These are phyloP conservation scores for Cylloceria caligata DNA, from an alignment of 2,888 invertebrate genomes.

Conservation along the genomic window DNA sequence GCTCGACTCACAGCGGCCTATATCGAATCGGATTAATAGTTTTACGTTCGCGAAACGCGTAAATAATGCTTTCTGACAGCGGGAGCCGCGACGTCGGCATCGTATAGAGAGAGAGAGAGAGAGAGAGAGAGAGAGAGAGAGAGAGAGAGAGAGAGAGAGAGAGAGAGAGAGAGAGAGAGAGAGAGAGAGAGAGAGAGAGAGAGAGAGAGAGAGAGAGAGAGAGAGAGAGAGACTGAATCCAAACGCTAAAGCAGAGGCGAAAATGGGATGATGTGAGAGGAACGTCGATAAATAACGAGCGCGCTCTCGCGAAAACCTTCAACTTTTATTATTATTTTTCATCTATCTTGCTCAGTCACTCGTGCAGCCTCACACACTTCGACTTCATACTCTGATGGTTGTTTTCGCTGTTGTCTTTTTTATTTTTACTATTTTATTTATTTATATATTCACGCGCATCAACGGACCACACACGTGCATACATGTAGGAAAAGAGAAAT, in stretches of 20 bases:
- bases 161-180: not conserved
- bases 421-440: slow-evolving; percentile 17
- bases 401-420: slow-evolving; percentile 37
- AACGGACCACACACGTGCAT: slow-evolving; percentile 25
- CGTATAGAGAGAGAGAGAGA: slow-evolving; percentile 8
- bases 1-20: slow-evolving; percentile 58
- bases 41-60: slow-evolving; percentile 76
- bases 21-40: slow-evolving; percentile 76
- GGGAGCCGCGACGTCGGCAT: slow-evolving; percentile 52
- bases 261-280: slow-evolving; percentile 65
- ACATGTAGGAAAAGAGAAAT: slow-evolving; percentile 33
- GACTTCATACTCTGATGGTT: slow-evolving; percentile 30
- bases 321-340: slow-evolving; percentile 73
- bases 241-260: slow-evolving; percentile 26
- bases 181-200: not conserved
- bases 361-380: slow-evolving; percentile 61
- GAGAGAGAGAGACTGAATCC: slow-evolving; percentile 25
- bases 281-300: slow-evolving; percentile 79
- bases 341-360: slow-evolving; percentile 26
- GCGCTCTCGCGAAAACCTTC: slow-evolving; percentile 72
- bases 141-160: not conserved
- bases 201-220: not conserved
- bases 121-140: not conserved
- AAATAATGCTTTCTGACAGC: slow-evolving; percentile 77
- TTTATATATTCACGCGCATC: slow-evolving; percentile 35